Percentiles rank a stretch among this genome's conserved stretches.
These are phyloP conservation scores for Oncopeltus fasciatus DNA, from an alignment of 1,140 invertebrate species.

Conservation along the genomic window DNA sequence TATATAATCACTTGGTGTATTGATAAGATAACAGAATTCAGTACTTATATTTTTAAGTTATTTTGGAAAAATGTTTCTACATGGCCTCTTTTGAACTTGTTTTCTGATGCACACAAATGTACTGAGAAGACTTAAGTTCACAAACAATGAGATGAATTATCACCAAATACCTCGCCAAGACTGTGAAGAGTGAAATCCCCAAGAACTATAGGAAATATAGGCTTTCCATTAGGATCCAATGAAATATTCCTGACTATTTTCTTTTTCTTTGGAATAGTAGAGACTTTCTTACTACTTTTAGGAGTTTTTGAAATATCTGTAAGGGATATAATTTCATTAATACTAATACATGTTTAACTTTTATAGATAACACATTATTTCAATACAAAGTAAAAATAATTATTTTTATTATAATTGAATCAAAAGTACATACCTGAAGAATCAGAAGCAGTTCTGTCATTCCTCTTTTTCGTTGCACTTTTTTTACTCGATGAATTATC, in stretches of 20 bases:
- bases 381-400: not conserved
- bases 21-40: too few species aligned
- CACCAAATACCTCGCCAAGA: slow-evolving; percentile 51
- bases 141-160: too few species aligned
- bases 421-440: not conserved
- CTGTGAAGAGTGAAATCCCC: slow-evolving; percentile 61
- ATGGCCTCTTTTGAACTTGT: too few species aligned
- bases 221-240: slow-evolving; percentile 48
- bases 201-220: slow-evolving; percentile 58
- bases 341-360: too few species aligned
- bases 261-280: slow-evolving; percentile 29
- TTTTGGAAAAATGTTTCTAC: too few species aligned
- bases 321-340: not conserved
- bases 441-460: slow-evolving; percentile 2
- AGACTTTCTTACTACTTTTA: slow-evolving; percentile 26
- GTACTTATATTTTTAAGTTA: too few species aligned
- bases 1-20: too few species aligned
- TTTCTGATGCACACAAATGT: too few species aligned
- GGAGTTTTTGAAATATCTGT: slow-evolving; percentile 19
- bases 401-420: not conserved
- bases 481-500: slow-evolving; percentile 15
- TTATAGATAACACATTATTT: too few species aligned
- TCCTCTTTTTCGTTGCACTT: not conserved
- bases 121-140: too few species aligned
- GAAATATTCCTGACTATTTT: slow-evolving; percentile 46